Evolutionary conservation across 1,140 invertebrate species (phyloP).

Genomic region (Babylonia areolata): DNA sequence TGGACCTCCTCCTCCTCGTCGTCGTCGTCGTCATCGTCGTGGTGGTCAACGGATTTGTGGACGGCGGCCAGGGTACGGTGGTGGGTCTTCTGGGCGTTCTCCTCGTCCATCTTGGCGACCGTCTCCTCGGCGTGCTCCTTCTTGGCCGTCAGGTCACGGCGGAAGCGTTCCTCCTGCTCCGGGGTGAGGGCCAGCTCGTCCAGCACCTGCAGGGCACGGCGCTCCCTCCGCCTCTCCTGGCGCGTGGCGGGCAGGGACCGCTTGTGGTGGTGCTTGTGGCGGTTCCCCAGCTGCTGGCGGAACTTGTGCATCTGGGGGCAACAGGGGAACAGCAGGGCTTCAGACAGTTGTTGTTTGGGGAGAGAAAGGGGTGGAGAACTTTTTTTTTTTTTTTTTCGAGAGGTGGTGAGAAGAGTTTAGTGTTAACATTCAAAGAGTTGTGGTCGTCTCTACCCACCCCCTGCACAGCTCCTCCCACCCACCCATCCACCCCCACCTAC

Average conservation of each 20-base stretch:
- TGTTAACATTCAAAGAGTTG: no score
- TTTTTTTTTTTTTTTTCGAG: no score
- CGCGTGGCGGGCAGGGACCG: neutral
- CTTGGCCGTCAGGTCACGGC: slow-evolving; percentile 21
- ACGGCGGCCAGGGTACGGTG: slow-evolving; percentile 16
- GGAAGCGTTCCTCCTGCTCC: neutral
- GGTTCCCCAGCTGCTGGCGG: neutral
- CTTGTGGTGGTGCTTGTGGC: neutral
- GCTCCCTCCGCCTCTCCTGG: slow-evolving; percentile 2
- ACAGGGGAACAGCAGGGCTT: neutral
- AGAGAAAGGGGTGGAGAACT: no score
- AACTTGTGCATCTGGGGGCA: slow-evolving; percentile 1
- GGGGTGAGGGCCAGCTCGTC: slow-evolving; percentile 18
- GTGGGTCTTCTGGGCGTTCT: slow-evolving; percentile 27
- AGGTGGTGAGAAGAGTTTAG: no score
- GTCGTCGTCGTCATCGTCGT: slow-evolving; percentile 9
- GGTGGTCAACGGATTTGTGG: neutral
- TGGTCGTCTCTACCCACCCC: no score
- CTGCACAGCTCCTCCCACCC: no score
- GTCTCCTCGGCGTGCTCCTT: slow-evolving; percentile 38
- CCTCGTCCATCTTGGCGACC: slow-evolving; percentile 39
- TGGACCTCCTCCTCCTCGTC: neutral
- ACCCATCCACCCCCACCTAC: no score
- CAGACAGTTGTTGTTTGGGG: no score
- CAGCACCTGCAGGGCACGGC: slow-evolving; percentile 12